Base-by-base conservation (phyloP, 2,113 vertebrate species). In the Sapayoa aenigma region DNA sequence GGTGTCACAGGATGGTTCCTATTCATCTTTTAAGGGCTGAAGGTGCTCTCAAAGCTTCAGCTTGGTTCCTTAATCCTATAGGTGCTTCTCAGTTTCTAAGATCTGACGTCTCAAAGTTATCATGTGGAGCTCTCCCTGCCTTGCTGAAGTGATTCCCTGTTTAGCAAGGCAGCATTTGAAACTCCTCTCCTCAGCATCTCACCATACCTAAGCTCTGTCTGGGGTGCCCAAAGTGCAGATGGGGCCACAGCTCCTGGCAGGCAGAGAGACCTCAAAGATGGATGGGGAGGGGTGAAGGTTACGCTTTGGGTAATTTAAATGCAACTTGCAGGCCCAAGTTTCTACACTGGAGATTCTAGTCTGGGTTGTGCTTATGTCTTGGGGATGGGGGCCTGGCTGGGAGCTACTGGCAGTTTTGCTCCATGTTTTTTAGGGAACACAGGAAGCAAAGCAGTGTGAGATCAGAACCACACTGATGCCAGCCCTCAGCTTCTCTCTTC, bases 201-300 rank as follows among this genome's bases (percentile, higher is more conserved):
- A 0, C 7, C 0, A 0, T 66, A 72, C 35, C 59, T 0, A 3
- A 1, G 23, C 58, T 79, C 33, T 24, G 16, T 15, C 37, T 63
- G 60, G 46, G 46, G 6, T 37, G 62, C 52, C 9, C 46, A n/a
- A 33, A 27, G 14, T 11, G 44, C 24, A 69, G 52, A 39, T 41
- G 77, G 30, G 30, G 10, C 6, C 39, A 14, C n/a, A 63, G 59
- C n/a, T 80, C 46, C 71, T 71, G 74, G 47, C 0, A 0, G 53
- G 58, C n/a, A 44, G 22, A 7, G 62, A 39, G 31, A 53, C 25
- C 62, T 82, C 0, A 0, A 30, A 69, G 75, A n/a, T 46, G 49
- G 75, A 31, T 2, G 4, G 14, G 44, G 24, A 39, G 17, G 50
- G 33, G 33, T 52, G 30, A 41, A 76, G 46, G 62, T 93, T 18